These are phyloP conservation scores for Poeciliopsis retropinna DNA, from an alignment of 2,113 vertebrate genomes.

Conservation along the genomic window DNA sequence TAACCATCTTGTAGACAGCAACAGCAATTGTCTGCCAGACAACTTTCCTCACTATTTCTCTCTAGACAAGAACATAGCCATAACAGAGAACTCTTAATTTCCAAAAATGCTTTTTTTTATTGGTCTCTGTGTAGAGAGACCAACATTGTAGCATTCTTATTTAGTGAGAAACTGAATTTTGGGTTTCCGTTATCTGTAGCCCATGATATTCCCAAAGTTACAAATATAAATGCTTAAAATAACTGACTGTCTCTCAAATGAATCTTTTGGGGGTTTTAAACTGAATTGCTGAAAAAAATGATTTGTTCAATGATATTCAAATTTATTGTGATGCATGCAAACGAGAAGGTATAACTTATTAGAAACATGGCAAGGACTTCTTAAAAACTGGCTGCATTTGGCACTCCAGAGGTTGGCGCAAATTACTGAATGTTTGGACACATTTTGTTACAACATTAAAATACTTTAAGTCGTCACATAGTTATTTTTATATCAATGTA, in stretches of 20 bases:
- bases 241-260: not conserved
- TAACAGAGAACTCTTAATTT: not conserved
- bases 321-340: not conserved
- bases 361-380: not conserved
- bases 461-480: no score
- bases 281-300: not conserved
- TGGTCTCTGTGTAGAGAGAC: no score
- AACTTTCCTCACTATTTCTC: not conserved
- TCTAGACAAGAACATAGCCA: not conserved
- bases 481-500: not conserved
- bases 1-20: not conserved
- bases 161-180: not conserved
- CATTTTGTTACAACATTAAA: not conserved
- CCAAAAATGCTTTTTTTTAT: not conserved
- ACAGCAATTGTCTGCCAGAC: not conserved
- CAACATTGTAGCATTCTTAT: not conserved
- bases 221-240: not conserved
- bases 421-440: not conserved
- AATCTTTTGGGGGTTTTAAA: not conserved
- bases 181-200: not conserved
- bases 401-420: not conserved
- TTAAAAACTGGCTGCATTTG: not conserved
- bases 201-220: not conserved
- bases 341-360: not conserved
- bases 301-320: not conserved